A percentile compares a stretch with the other conserved stretches of the same genome.
phyloP scores from a whole-genome alignment of 92 coral and sea anemone species.

The Heteractis magnifica region DNA sequence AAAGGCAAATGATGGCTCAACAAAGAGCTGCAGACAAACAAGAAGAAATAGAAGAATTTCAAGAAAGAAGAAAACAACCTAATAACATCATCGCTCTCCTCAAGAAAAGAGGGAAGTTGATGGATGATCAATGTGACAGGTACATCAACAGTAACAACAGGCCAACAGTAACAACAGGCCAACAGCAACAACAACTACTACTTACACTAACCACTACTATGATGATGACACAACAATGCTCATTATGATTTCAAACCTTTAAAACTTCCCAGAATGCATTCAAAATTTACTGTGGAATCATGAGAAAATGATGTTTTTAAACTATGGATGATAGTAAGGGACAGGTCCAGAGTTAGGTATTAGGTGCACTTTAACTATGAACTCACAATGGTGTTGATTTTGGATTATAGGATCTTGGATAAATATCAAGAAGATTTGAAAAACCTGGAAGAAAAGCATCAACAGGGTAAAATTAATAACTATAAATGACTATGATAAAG shows the following conservation, averaged over 20 bases:
- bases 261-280: too few relatives aligned
- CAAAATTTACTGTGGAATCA: too few relatives aligned
- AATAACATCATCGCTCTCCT: slow-evolving; percentile 62
- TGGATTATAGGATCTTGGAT: slow-evolving; percentile 68
- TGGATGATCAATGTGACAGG: slow-evolving; percentile 75
- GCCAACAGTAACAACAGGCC: neutral
- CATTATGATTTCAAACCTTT: too few relatives aligned
- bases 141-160: neutral
- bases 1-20: slow-evolving; percentile 83
- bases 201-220: too few relatives aligned
- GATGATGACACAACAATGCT: too few relatives aligned
- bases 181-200: neutral
- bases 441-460: slow-evolving; percentile 80
- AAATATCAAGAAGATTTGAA: slow-evolving; percentile 74
- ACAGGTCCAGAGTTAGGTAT: too few relatives aligned
- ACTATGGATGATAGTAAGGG: too few relatives aligned
- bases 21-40: slow-evolving; percentile 73
- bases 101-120: slow-evolving; percentile 64
- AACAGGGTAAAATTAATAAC: neutral
- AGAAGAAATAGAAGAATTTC: slow-evolving; percentile 86
- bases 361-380: too few relatives aligned
- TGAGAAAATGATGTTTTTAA: too few relatives aligned
- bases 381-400: too few relatives aligned
- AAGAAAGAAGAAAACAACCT: slow-evolving; percentile 62
- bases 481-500: too few relatives aligned